phyloP scores from a whole-genome alignment of 2,797 vertebrate genomes.

The Sardinella longiceps region DNA sequence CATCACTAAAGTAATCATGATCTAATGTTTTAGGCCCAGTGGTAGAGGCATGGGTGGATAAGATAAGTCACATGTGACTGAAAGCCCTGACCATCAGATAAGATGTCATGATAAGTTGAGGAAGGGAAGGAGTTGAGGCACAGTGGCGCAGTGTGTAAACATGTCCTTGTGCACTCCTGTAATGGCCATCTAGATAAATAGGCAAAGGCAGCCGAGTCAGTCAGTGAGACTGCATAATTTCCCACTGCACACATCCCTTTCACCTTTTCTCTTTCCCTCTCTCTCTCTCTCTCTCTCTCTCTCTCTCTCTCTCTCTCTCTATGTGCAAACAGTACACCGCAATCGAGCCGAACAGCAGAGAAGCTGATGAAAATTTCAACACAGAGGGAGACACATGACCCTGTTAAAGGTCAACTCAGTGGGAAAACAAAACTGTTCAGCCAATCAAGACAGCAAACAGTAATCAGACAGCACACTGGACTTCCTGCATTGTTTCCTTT shows the following conservation, averaged over 20 bases:
- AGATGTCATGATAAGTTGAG: constrained; percentile 33
- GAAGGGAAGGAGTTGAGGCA: constrained; percentile 12
- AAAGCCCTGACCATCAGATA: constrained; percentile 18
- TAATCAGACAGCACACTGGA: constrained; percentile 14
- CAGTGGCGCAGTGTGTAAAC: neutral
- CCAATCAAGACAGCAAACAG: constrained; percentile 11
- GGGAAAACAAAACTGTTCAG: constrained; percentile 28
- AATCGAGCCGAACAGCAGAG: constrained; percentile 46
- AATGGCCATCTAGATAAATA: neutral
- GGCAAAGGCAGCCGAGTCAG: neutral
- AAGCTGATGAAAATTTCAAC: constrained; percentile 46
- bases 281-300: neutral
- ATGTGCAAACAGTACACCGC: constrained; percentile 28
- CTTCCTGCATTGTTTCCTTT: neutral
- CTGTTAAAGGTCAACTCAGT: constrained; percentile 45
- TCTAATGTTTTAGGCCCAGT: neutral
- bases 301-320: neutral
- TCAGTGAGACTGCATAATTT: neutral
- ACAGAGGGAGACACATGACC: constrained; percentile 23
- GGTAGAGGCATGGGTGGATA: neutral
- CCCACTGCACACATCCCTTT: neutral
- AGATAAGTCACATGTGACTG: neutral
- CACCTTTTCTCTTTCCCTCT: neutral
- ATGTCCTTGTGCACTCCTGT: neutral
- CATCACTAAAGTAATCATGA: neutral